Base-by-base conservation (phyloP, 1,140 invertebrate genomes). In the Neodiprion lecontei region DNA sequence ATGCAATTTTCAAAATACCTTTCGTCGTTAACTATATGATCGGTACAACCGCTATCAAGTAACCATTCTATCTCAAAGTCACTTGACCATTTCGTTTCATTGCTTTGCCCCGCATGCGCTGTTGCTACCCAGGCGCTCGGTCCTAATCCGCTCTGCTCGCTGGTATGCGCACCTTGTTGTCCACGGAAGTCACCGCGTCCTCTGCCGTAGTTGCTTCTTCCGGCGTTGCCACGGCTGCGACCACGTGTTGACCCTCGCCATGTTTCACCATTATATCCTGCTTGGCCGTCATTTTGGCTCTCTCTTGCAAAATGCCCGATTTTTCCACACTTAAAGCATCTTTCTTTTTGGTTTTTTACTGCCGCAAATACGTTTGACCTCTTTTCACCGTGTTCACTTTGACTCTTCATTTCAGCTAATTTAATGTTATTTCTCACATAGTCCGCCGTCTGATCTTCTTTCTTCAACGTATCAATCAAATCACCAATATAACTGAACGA, bases 1-100 rank as follows among this genome's bases (percentile, higher is more conserved):
- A 48, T 48, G 12, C 1, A 67, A 67, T 70, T 11, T 48, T 67
- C 47, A 74, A 79, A 78, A 74, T 74, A 76, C 23, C 40, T 28
- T 11, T 77, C 74, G 61, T 77, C 17, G 40, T 79, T 76, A 28
- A 79, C 67, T 48, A 79, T 76, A 49, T 79, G 78, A 21, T 79
- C 76, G 0, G 76, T 75, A 47, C 78, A 77, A 1, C 75, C 70
- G 11, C 75, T 77, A 53, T 79, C 75, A 72, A 78, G 67, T 12
- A 78, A 21, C 77, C 77, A 76, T 17, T 75, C 68, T 7, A 78
- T 69, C 14, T 12, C 14, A 73, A 72, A 10, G 12, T 67, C 10
- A 9, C 23, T 40, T 72, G 8, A n/a, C 21, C 65, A 11, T 23
- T 69, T 67, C 48, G 78, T 40, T 7, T 80, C 28, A 80, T 69